phyloP scores from a whole-genome alignment of 2,888 invertebrate genomes.

The Sarcophaga caerulescens region DNA sequence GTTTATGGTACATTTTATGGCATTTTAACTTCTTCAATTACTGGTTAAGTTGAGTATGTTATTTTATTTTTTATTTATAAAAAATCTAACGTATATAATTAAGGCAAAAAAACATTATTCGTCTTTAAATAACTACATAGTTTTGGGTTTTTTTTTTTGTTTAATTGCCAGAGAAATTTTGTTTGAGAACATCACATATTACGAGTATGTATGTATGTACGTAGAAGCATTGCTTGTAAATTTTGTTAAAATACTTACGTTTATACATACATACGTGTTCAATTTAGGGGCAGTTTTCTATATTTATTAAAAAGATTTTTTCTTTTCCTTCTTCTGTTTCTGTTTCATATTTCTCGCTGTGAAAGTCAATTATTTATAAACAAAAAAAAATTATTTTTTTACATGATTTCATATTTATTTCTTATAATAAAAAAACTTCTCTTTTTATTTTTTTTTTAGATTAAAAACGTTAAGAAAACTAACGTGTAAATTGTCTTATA shows the following conservation, averaged over 20 bases:
- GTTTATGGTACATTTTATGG: slow-evolving; percentile 39
- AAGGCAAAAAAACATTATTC: not conserved
- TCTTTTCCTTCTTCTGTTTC: slow-evolving; percentile 4
- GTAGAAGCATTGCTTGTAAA: not conserved
- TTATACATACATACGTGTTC: slow-evolving; percentile 3
- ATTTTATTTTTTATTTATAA: slow-evolving; percentile 19
- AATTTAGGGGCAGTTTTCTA: slow-evolving; percentile 29
- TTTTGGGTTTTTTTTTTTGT: slow-evolving; percentile 11
- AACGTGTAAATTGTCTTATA: slow-evolving; percentile 39
- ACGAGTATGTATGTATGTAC: not conserved
- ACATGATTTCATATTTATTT: slow-evolving; percentile 31
- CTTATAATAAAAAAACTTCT: slow-evolving; percentile 23
- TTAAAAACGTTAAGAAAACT: slow-evolving; percentile 35
- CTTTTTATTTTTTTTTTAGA: slow-evolving; percentile 46
- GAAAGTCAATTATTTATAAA: slow-evolving; percentile 55
- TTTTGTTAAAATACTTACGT: not conserved
- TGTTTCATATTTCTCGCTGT: not conserved
- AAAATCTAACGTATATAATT: slow-evolving; percentile 19
- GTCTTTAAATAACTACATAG: not conserved
- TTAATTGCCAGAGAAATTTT: slow-evolving; percentile 62
- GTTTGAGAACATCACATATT: slow-evolving; percentile 46
- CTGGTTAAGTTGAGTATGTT: not conserved
- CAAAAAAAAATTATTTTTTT: not conserved
- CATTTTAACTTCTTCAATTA: slow-evolving; percentile 14
- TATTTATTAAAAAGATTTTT: not conserved